Base-by-base conservation (phyloP, 2,888 invertebrate species). In the Brenthis ino region DNA sequence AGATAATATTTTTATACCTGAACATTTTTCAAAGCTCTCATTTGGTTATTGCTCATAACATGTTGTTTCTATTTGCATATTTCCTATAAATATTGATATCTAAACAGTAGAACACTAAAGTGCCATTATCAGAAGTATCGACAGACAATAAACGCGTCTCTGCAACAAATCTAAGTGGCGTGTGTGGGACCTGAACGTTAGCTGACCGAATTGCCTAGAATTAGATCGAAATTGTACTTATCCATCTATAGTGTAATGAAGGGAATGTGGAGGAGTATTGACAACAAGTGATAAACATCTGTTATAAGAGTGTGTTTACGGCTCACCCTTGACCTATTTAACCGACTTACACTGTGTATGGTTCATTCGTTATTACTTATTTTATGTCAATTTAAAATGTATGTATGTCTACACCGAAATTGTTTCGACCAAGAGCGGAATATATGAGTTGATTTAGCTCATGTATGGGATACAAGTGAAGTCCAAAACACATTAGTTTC, bases 211-310 rank as follows among this genome's bases (percentile, higher is more conserved):
- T 86, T 82, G 91, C 88, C 90, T 92, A 92, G 91, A 81, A 79
- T 89, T 85, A 91, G 86, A 91, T 76, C 85, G 85, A 84, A 85
- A 85, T 87, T 85, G 89, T 92, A 91, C 91, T 91, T 91, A 91
- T 85, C 87, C 88, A 90, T 86, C 90, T 82, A 80, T 87, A 85
- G 84, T 86, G 80, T 87, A 82, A 79, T 78, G 77, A 85, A 83
- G 91, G 91, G 91, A 91, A 91, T 91, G 88, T 79, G 79, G 77
- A 78, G 80, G 80, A 74, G 80, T 76, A 75, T 79, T 78, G 77
- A 77, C 76, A 77, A 78, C 80, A 80, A 80, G 79, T 73, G 76
- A 78, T 43, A 43, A 82, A 80, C 82, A 82, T 74, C 81, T 83
- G 82, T 81, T 82, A 71, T 76, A 60, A 61, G 67, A 72, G 80